Evolutionary conservation across 2,888 invertebrate species (phyloP).

Genomic region (Meiosimyza platycephala): DNA sequence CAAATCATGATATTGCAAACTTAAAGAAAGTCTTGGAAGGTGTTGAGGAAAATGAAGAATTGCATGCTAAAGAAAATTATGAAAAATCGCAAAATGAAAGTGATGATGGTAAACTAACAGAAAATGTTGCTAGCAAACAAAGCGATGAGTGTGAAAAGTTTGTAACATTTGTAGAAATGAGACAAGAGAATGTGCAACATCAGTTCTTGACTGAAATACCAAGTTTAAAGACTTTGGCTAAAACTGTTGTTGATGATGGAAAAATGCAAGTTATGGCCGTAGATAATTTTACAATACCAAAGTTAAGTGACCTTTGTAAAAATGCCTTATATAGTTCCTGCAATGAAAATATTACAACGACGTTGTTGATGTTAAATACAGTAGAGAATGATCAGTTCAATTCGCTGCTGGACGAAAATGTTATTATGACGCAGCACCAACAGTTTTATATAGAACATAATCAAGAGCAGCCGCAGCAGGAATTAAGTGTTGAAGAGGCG

Average conservation of each 20-base stretch:
- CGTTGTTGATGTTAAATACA: conserved; percentile 40
- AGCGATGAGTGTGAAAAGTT: conserved; percentile 6
- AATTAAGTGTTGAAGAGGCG: conserved; percentile 61
- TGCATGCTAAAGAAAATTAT: too few relatives aligned
- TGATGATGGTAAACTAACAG: conserved; percentile 14
- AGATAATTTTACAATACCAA: conserved; percentile 56
- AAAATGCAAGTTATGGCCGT: not conserved
- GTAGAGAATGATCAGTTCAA: too few relatives aligned
- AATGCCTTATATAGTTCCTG: conserved; percentile 67
- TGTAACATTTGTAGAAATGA: not conserved
- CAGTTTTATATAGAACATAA: not conserved
- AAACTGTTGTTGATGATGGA: conserved; percentile 10
- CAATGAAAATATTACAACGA: conserved; percentile 7
- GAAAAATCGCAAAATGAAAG: conserved; percentile 1
- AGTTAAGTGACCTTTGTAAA: conserved; percentile 68
- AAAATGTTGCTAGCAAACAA: not conserved
- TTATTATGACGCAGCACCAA: not conserved
- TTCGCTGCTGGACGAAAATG: too few relatives aligned
- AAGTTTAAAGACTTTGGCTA: conserved; percentile 1
- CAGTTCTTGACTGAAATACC: not conserved
- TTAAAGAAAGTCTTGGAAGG: conserved; percentile 60
- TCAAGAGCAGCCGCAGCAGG: conserved; percentile 48
- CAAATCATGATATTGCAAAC: conserved; percentile 56
- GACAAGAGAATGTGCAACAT: not conserved
- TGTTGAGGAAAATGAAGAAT: conserved; percentile 50